Evolutionary conservation across 2,797 vertebrate species (phyloP), one percentile per base, ranked within the genome.

Genomic region (Glyptemys insculpta): DNA sequence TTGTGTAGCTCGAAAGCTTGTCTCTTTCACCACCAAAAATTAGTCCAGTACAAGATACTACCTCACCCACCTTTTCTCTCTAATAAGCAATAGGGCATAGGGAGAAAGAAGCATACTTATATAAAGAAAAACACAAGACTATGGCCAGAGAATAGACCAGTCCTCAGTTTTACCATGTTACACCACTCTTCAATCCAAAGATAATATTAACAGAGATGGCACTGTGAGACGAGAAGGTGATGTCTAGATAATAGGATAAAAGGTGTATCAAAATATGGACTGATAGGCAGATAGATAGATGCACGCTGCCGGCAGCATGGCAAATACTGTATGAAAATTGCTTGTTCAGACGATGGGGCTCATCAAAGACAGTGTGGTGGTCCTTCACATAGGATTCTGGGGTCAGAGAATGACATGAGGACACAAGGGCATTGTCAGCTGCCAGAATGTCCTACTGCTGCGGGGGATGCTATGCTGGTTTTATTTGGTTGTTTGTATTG

Each of bases 361-460:
- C 83, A 10, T 1, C 0, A 1, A 18, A 31, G 44, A 12, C 0
- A 1, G 31, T 10, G 50, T 84, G 52, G 52, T 21, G 78, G 53
- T 27, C 78, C 78, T 80, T 93, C n/a, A 6, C 1, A 1, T 5
- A n/a, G 3, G 44, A 31, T 7, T 10, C 37, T n/a, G 59, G 59
- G 59, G 15, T 34, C 57, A 23, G 31, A 65, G 14, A 9, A 2
- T 1, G 1, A 3, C 31, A 49, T 4, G 5, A 1, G 27, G 21
- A 12, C n/a, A 44, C 5, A 57, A 54, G 49, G 6, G 49, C 11
- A 25, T 27, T 83, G 19, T 12, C 2, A 31, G 27, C 15, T 44
- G n/a, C 25, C 82, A 80, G 37, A 91, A 11, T 19, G 31, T 6
- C 21, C 54, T 50, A 2, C n/a, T 74, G 29, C 49, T 34, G 14